Evolutionary conservation across 2,888 invertebrate genomes (phyloP).

Genomic region (Caenorhabditis angaria): DNA sequence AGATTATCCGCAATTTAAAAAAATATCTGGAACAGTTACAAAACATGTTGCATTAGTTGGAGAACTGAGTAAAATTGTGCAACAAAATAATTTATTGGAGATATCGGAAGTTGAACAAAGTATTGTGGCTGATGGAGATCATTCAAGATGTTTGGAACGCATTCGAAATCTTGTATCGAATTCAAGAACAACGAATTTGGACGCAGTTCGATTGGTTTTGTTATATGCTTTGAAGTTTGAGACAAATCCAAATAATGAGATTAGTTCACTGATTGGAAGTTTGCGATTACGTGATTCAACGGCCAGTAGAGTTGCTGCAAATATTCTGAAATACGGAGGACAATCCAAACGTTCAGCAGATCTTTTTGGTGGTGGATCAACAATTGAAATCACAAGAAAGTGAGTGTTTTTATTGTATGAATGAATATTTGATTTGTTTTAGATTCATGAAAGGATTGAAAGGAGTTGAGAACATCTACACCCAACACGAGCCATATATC

Average conservation of each 20-base stretch:
- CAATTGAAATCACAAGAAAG: slow-evolving; percentile 89
- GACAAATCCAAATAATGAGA: slow-evolving; percentile 87
- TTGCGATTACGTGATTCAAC: slow-evolving; percentile 75
- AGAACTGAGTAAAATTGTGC: slow-evolving; percentile 87
- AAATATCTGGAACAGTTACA: slow-evolving; percentile 82
- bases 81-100: slow-evolving; percentile 81
- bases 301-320: slow-evolving; percentile 39
- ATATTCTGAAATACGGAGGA: slow-evolving; percentile 77
- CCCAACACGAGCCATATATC: slow-evolving; percentile 93
- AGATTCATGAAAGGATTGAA: slow-evolving; percentile 76
- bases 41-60: slow-evolving; percentile 97
- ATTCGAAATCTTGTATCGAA: slow-evolving; percentile 83
- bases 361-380: slow-evolving; percentile 84
- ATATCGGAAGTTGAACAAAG: slow-evolving; percentile 81
- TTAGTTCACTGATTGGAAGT: slow-evolving; percentile 80
- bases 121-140: slow-evolving; percentile 80
- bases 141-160: slow-evolving; percentile 77
- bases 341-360: slow-evolving; percentile 83
- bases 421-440: slow-evolving; percentile 13
- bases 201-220: slow-evolving; percentile 87
- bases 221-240: slow-evolving; percentile 93
- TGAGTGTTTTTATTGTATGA: slow-evolving; percentile 72
- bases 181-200: slow-evolving; percentile 75
- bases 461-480: slow-evolving; percentile 98
- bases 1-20: slow-evolving; percentile 94